Evolutionary conservation across 2,797 vertebrate genomes (phyloP).

Genomic region (Bucorvus abyssinicus): DNA sequence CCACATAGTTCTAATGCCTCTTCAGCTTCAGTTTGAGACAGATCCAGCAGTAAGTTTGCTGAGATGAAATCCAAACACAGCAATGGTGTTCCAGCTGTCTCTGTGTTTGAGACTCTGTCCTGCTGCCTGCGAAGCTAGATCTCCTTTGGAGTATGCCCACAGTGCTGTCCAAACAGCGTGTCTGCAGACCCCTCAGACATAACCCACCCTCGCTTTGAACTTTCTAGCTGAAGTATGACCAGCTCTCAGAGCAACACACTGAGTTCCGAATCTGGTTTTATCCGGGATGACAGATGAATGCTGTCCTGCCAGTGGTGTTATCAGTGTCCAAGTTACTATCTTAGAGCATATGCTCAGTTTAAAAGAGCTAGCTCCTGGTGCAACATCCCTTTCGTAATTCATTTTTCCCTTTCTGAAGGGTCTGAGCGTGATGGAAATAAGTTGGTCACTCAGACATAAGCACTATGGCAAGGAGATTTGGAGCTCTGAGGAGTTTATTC

Average conservation of each 20-base stretch:
- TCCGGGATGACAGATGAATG: not conserved
- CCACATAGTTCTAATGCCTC: not conserved
- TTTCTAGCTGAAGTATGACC: fast-evolving
- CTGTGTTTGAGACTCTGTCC: not conserved
- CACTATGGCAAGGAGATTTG: fast-evolving
- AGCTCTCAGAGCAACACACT: not conserved
- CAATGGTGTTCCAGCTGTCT: not conserved
- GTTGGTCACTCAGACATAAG: not conserved
- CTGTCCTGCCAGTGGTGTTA: not conserved
- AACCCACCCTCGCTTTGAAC: not conserved
- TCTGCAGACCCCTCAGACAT: not conserved
- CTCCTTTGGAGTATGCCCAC: not conserved
- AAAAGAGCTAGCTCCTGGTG: not conserved
- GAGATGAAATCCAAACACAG: not conserved
- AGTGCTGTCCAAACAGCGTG: not conserved
- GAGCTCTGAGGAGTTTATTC: not conserved
- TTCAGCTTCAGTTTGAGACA: not conserved
- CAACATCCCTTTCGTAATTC: not conserved
- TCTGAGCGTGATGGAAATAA: not conserved
- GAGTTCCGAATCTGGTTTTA: not conserved
- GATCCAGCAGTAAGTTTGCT: fast-evolving
- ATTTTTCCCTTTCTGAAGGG: not conserved
- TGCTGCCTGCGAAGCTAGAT: not conserved
- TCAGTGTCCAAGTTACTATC: not conserved
- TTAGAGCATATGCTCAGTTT: not conserved